Evolutionary conservation across 2,797 vertebrate species (phyloP).

Genomic region (Melanogrammus aeglefinus): DNA sequence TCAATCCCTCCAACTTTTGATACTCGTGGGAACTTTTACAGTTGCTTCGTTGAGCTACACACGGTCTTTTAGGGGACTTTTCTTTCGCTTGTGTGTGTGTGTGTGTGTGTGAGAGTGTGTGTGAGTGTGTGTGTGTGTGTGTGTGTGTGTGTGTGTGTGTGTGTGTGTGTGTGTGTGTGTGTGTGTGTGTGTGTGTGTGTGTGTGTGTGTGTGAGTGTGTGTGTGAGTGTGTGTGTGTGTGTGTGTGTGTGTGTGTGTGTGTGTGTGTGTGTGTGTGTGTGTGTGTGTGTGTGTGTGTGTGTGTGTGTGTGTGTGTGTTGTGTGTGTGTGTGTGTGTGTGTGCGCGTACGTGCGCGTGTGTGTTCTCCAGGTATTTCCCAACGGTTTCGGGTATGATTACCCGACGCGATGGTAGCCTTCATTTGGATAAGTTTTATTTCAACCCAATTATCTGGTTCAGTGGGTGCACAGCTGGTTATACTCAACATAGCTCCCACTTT

Average conservation of each 20-base stretch:
- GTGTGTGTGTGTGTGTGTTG: conserved; percentile 4
- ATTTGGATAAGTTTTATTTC: conserved; percentile 4
- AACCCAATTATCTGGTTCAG: conserved; percentile 2
- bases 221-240: conserved; percentile 5
- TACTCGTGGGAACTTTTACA: conserved; percentile 8
- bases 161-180: conserved; percentile 10
- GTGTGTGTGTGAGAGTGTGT: neutral
- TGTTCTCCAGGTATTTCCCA: conserved; percentile 1
- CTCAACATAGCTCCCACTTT: neutral
- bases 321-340: conserved; percentile 5
- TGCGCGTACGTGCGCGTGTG: neutral
- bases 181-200: conserved; percentile 12
- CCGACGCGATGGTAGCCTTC: neutral
- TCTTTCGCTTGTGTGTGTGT: neutral
- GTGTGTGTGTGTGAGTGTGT: neutral
- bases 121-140: conserved; percentile 10
- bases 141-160: conserved; percentile 9
- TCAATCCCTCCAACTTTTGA: neutral
- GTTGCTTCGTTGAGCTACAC: neutral
- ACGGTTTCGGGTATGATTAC: neutral
- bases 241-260: conserved; percentile 8
- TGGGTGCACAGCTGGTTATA: neutral
- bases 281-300: conserved; percentile 14
- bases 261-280: conserved; percentile 3
- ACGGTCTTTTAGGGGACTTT: conserved; percentile 3